Percentiles rank a stretch among this genome's conserved stretches.
phyloP scores from a whole-genome alignment of 2,113 vertebrate genomes.

The Hyperoodon ampullatus region DNA sequence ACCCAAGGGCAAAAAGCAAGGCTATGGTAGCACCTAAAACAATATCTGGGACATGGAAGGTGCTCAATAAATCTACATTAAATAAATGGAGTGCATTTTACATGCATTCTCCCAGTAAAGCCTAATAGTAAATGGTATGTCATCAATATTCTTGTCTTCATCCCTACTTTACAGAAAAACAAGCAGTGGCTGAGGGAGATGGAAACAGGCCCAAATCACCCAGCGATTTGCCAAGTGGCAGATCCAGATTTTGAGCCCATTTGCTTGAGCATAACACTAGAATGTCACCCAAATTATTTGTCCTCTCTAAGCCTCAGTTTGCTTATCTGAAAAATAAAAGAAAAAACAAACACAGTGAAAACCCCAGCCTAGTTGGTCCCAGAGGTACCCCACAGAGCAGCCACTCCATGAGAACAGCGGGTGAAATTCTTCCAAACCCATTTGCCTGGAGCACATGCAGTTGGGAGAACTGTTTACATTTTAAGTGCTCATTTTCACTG shows the following conservation, averaged over 20 bases:
- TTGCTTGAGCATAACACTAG: neutral
- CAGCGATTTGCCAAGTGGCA: neutral
- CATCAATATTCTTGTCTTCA: neutral
- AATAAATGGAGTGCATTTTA: neutral
- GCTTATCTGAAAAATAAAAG: neutral
- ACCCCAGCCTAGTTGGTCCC: neutral
- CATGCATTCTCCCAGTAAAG: neutral
- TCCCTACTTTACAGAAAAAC: neutral
- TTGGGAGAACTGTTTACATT: slow-evolving; percentile 6
- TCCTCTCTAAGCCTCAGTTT: neutral
- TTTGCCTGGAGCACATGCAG: neutral
- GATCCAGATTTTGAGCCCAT: neutral
- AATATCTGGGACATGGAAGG: neutral
- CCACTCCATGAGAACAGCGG: neutral
- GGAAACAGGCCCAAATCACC: neutral
- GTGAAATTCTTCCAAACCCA: neutral
- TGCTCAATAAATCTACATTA: neutral
- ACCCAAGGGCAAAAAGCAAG: neutral
- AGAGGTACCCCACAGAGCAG: neutral
- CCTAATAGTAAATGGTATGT: neutral
- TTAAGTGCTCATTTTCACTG: slow-evolving; percentile 28
- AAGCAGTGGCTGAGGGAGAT: neutral
- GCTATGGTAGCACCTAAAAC: neutral
- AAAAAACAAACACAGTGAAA: neutral
- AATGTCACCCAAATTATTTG: neutral